These are phyloP conservation scores for Oryzias sinensis DNA, from an alignment of 2,797 vertebrate species.

Conservation along the genomic window DNA sequence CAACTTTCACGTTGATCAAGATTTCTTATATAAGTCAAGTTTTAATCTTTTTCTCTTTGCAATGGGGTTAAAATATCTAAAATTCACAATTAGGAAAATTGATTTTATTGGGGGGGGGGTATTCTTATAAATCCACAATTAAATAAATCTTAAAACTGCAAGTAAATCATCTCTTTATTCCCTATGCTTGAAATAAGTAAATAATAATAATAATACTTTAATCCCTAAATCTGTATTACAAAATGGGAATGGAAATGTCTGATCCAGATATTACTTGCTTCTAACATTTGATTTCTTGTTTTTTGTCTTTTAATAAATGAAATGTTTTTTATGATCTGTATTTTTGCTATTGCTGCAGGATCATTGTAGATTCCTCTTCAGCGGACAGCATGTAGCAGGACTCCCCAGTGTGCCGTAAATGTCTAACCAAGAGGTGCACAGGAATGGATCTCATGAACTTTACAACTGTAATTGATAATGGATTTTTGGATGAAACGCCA, in stretches of 20 bases:
- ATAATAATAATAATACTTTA: background rate
- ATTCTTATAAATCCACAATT: no score
- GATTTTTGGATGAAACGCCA: slow-evolving; percentile 83
- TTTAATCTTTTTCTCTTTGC: no score
- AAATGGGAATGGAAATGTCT: slow-evolving; percentile 29
- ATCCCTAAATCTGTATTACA: slow-evolving; percentile 23
- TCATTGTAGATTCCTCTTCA: slow-evolving; percentile 12
- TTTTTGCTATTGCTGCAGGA: slow-evolving; percentile 4
- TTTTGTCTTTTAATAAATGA: slow-evolving; percentile 6
- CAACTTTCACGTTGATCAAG: no score
- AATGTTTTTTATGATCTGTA: slow-evolving; percentile 10
- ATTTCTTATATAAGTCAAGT: no score
- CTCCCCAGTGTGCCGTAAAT: slow-evolving; percentile 50
- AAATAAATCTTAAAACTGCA: no score
- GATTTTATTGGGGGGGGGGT: no score
- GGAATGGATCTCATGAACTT: slow-evolving; percentile 89
- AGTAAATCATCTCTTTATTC: slow-evolving; percentile 33
- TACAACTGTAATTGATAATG: slow-evolving; percentile 81
- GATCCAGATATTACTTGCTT: slow-evolving; percentile 11
- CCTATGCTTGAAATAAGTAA: slow-evolving; percentile 31
- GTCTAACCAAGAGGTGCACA: slow-evolving; percentile 25
- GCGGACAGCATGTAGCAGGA: slow-evolving; percentile 30
- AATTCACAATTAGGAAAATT: no score
- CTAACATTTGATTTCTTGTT: slow-evolving; percentile 14
- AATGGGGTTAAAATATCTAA: no score